Conservation (phyloP, 2,797 vertebrate species). For the Tangara arthus region DNA sequence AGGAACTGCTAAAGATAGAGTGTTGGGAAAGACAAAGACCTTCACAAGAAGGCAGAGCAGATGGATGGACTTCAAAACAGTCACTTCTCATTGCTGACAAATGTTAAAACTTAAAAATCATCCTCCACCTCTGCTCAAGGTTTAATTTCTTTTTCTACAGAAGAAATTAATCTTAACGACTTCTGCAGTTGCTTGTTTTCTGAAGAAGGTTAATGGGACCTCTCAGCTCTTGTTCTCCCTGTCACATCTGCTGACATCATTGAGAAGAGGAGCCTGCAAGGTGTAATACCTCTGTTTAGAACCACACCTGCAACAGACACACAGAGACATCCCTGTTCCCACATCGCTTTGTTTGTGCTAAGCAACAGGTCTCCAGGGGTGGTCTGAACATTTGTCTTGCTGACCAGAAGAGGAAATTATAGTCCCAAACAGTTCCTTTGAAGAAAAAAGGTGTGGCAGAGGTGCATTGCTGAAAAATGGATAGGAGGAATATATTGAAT, state of each 20-base stretch:
- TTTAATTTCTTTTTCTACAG: neutral
- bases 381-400: neutral
- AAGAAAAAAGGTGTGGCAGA: neutral
- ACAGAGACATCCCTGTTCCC: neutral
- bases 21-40: neutral
- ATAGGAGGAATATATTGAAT: neutral
- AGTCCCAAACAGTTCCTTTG: neutral
- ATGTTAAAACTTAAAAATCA: neutral
- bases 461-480: neutral
- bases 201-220: neutral
- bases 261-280: neutral
- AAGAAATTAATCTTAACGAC: neutral
- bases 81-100: neutral
- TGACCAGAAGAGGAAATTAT: neutral
- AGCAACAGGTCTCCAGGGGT: neutral
- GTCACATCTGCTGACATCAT: neutral
- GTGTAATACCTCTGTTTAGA: neutral
- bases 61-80: neutral
- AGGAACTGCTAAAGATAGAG: neutral
- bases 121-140: neutral
- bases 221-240: neutral
- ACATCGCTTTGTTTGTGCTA: neutral
- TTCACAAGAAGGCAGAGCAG: neutral
- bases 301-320: rapidly evolving
- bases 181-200: neutral